Evolutionary conservation across 1,140 invertebrate genomes (phyloP).

Genomic region (Hylyphantes graminicola): DNA sequence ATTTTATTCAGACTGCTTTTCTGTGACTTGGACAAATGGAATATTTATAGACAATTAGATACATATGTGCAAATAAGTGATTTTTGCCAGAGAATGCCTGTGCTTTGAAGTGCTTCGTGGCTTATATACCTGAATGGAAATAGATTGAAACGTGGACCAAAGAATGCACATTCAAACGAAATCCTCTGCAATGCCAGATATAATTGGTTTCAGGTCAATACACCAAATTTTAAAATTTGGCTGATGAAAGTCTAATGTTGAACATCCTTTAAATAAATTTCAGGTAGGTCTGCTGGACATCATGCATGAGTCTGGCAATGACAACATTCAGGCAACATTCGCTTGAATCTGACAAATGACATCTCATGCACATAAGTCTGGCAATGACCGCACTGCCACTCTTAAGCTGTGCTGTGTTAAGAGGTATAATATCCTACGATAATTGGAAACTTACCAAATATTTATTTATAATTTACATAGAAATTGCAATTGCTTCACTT

Average conservation of each 20-base stretch:
- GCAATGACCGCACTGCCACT: constrained; percentile 58
- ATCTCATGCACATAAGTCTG: constrained; percentile 58
- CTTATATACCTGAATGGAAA: constrained; percentile 32
- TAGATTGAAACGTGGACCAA: constrained; percentile 1
- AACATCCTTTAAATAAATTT: constrained; percentile 60
- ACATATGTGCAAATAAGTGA: not conserved
- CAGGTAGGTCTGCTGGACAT: constrained; percentile 58
- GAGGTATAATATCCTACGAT: constrained; percentile 56
- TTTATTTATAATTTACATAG: constrained; percentile 33
- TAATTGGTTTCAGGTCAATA: constrained; percentile 53
- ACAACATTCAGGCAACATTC: constrained; percentile 30
- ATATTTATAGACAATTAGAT: too few species aligned
- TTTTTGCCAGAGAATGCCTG: constrained; percentile 56
- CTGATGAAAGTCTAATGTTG: constrained; percentile 54
- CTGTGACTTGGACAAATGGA: too few species aligned
- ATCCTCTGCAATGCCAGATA: constrained; percentile 55
- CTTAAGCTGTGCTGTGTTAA: constrained; percentile 56
- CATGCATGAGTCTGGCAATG: constrained; percentile 56
- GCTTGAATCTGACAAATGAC: constrained; percentile 49
- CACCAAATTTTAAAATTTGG: constrained; percentile 54
- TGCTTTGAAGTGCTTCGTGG: constrained; percentile 57
- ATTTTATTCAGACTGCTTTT: too few species aligned
- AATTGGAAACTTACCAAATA: constrained; percentile 44
- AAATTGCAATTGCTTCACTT: constrained; percentile 41
- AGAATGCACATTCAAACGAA: constrained; percentile 33